Conservation (phyloP, 1,140 invertebrate species). For the Cepaea nemoralis region DNA sequence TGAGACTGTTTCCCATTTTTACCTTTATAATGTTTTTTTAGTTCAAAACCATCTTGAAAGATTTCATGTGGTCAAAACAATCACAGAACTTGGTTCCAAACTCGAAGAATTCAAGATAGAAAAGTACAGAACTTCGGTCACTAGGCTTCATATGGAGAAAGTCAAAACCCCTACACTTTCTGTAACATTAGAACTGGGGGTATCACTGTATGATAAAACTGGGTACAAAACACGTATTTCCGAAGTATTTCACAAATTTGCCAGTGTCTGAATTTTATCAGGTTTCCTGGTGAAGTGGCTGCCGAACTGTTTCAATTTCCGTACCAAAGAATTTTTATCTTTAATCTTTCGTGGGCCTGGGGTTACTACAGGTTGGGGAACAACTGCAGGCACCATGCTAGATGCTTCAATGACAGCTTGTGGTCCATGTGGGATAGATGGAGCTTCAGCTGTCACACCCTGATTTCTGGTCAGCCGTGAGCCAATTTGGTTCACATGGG, state of each 20-base stretch:
- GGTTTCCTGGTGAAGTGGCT: background rate
- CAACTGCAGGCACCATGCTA: background rate
- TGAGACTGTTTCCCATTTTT: too few relatives aligned
- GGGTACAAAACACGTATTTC: too few relatives aligned
- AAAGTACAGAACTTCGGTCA: too few relatives aligned
- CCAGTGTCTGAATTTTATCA: background rate
- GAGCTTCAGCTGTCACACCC: background rate
- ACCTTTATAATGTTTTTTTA: too few relatives aligned
- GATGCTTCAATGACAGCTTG: slow-evolving; percentile 49
- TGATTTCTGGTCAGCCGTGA: background rate
- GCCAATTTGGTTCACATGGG: background rate
- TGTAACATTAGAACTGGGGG: too few relatives aligned
- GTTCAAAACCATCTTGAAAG: too few relatives aligned
- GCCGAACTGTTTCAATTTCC: slow-evolving; percentile 64
- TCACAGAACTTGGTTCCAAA: too few relatives aligned
- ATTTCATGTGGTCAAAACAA: too few relatives aligned
- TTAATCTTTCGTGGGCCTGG: slow-evolving; percentile 52
- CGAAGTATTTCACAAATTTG: background rate
- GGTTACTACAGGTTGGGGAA: slow-evolving; percentile 15
- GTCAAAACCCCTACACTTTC: too few relatives aligned
- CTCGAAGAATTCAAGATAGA: too few relatives aligned
- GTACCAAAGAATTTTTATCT: slow-evolving; percentile 63
- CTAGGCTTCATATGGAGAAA: too few relatives aligned
- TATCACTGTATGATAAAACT: too few relatives aligned
- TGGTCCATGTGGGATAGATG: background rate